phyloP scores from a whole-genome alignment of 2,888 invertebrate species.

The Lasioglossum morio region DNA sequence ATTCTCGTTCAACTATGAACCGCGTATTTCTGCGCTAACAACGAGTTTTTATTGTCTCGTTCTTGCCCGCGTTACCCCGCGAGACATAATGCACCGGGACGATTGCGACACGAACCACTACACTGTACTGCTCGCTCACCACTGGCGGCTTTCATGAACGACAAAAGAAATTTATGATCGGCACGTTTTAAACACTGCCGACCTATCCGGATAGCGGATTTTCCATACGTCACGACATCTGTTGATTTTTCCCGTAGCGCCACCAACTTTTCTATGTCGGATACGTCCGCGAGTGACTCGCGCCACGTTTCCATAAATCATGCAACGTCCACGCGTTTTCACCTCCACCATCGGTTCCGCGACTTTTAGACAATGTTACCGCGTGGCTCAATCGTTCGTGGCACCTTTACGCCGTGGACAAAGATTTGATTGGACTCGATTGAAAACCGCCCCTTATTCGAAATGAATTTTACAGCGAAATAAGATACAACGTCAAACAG shows the following conservation, averaged over 20 bases:
- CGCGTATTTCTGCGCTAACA: constrained; percentile 38
- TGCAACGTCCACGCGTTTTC: constrained; percentile 1
- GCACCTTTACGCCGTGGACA: not conserved
- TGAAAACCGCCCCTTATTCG: too few species aligned
- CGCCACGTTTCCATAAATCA: not conserved
- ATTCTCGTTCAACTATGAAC: constrained; percentile 53
- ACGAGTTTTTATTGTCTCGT: constrained; percentile 53
- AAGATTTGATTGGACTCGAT: not conserved
- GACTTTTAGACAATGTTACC: not conserved
- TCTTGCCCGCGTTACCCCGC: constrained; percentile 27
- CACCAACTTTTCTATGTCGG: not conserved
- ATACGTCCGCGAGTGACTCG: not conserved
- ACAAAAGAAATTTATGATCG: constrained; percentile 57
- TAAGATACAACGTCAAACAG: too few species aligned
- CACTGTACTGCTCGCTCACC: not conserved
- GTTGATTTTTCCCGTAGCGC: constrained; percentile 23
- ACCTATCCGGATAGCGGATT: constrained; percentile 18
- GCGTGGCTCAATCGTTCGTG: too few species aligned
- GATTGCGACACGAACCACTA: constrained; percentile 41
- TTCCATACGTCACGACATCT: constrained; percentile 33
- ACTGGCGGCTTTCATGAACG: constrained; percentile 34
- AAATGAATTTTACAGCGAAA: too few species aligned
- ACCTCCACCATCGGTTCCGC: not conserved
- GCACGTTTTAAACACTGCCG: constrained; percentile 27
- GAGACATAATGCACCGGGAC: constrained; percentile 24